Percentiles rank a stretch among this genome's conserved stretches.
Evolutionary conservation across 2,113 vertebrate species (phyloP).

Genomic region (Xiphias gladius): DNA sequence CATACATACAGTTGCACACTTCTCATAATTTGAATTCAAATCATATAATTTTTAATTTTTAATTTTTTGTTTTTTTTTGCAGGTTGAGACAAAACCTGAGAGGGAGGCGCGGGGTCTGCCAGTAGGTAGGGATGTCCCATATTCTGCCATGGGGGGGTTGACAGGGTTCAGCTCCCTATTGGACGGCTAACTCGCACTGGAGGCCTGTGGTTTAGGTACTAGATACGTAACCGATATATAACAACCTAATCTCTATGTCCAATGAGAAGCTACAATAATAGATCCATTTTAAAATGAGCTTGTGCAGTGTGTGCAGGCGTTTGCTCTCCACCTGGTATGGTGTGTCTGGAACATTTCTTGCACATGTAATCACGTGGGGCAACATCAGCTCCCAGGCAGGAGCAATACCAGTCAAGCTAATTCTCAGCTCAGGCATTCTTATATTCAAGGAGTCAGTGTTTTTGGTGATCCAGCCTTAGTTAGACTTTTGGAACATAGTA

Average conservation of each 20-base stretch:
- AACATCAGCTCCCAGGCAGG: background rate
- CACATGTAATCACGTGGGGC: background rate
- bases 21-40: background rate
- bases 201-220: conserved; percentile 85
- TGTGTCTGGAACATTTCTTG: background rate
- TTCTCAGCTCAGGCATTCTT: background rate
- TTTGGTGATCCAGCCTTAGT: background rate
- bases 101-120: conserved; percentile 87
- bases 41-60: background rate
- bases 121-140: conserved; percentile 88
- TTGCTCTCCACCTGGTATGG: background rate
- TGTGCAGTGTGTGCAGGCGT: background rate
- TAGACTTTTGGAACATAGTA: background rate
- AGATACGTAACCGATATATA: background rate
- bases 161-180: conserved; percentile 92
- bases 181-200: conserved; percentile 90
- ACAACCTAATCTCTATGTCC: background rate
- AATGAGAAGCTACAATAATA: background rate
- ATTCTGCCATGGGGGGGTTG: conserved; percentile 92
- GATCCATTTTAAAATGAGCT: background rate
- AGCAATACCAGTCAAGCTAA: background rate
- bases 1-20: background rate
- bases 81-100: conserved; percentile 90
- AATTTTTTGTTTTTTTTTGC: background rate
- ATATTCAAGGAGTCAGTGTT: conserved; percentile 1